These are phyloP conservation scores for Galagoides demidoff DNA, from an alignment of 2,797 vertebrate species.

Conservation along the genomic window DNA sequence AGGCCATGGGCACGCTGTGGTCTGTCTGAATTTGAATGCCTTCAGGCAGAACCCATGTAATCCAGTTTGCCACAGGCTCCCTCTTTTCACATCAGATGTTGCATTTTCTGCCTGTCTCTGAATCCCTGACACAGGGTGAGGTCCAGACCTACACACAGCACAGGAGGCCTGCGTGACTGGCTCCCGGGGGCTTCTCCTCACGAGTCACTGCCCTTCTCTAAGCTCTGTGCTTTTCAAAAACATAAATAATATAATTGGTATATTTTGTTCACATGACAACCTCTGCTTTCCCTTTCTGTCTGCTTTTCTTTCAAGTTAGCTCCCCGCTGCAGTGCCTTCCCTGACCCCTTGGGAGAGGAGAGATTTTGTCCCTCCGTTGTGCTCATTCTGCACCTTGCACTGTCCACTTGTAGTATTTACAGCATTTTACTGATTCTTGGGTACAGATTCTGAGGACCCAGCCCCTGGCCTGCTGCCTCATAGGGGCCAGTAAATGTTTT, in stretches of 20 bases:
- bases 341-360: not conserved
- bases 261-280: not conserved
- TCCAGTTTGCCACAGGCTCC: not conserved
- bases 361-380: too few species aligned
- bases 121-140: not conserved
- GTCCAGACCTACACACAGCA: not conserved
- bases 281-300: not conserved
- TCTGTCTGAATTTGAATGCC: not conserved
- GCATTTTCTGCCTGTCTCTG: not conserved
- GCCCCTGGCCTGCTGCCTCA: not conserved
- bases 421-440: not conserved
- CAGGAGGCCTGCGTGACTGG: too few species aligned
- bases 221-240: not conserved
- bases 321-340: not conserved
- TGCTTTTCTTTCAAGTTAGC: not conserved
- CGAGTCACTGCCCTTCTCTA: not conserved
- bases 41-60: not conserved
- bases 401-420: too few species aligned
- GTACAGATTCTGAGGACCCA: not conserved
- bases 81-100: not conserved
- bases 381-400: not conserved
- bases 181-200: too few species aligned
- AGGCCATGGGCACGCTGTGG: fast-evolving
- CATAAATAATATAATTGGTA: not conserved
- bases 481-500: not conserved